Base-by-base conservation (phyloP, 2,888 invertebrate genomes). In the Zaprionus bogoriensis region DNA sequence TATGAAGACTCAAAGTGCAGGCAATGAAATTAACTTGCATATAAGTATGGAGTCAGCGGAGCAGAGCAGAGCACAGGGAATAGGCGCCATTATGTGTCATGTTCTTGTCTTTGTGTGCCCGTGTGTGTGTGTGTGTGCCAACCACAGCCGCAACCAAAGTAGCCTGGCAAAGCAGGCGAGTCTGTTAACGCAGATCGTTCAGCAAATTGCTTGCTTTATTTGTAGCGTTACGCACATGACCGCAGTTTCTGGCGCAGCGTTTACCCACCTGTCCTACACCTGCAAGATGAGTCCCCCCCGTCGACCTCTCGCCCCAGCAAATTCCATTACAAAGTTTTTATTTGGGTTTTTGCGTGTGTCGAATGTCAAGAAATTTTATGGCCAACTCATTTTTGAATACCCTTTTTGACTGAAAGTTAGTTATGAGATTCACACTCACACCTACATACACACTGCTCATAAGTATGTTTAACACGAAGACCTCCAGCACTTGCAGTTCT, bases 341-440 rank as follows among this genome's bases (percentile, higher is more conserved):
- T 72, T 72, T 61, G 52, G 28, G 30, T 45, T 52, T n/a, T 42
- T 66, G 54, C 54, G 70, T 74, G 74, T 61, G 55, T 64, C 77
- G 77, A 60, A 67, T 74, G 74, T 72, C 73, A 72, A 72, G 59
- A 58, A 67, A 67, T 55, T 72, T 67, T 50, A 70, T 58, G 61
- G 50, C 39, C 51, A 54, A 59, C 58, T 64, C 39, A 55, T 57
- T 74, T 71, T 47, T 57, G 77, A 59, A 74, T 57, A 58, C 42
- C 60, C 52, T 50, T 62, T 36, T 60, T 44, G 59, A 20, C 3
- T 10, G 42, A 44, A 67, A 67, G 39, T 76, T 72, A 63, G 30
- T 36, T n/a, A 38, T 14, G n/a, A 38, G 51, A 30, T 60, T 53
- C 30, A 36, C 32, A 36, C 32, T 3, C 17, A 36, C 38, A 44